Conservation (phyloP, 2,113 vertebrate genomes). For the Sylvia atricapilla region DNA sequence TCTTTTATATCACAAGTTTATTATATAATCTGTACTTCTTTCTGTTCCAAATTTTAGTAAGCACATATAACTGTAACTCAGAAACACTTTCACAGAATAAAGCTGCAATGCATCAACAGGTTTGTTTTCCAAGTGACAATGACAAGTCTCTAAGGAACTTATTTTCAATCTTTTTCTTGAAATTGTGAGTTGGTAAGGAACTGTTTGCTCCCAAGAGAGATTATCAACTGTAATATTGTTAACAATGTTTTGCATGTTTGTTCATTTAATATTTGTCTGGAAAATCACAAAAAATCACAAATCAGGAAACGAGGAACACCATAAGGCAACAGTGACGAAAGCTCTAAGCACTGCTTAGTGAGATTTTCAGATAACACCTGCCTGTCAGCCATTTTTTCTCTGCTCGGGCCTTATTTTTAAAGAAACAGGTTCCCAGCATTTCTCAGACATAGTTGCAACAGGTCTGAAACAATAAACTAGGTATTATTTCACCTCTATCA, state of each 20-base stretch:
- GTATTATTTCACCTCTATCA: not conserved
- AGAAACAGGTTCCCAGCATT: not conserved
- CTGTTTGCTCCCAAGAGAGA: not conserved
- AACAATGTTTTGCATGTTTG: not conserved
- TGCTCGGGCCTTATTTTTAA: not conserved
- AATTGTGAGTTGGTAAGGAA: slow-evolving; percentile 13
- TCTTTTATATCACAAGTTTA: not conserved
- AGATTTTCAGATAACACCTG: not conserved
- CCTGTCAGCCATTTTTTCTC: not conserved
- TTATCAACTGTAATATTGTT: not conserved
- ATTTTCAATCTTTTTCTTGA: slow-evolving; percentile 51
- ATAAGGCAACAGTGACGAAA: not conserved
- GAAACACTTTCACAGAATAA: slow-evolving; percentile 23
- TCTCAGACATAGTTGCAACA: not conserved
- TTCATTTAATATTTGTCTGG: not conserved
- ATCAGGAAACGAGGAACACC: not conserved
- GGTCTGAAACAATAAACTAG: not conserved
- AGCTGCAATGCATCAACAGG: slow-evolving; percentile 47
- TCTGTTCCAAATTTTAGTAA: not conserved
- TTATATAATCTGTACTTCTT: not conserved
- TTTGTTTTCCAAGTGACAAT: slow-evolving; percentile 56
- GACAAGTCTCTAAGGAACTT: slow-evolving; percentile 38
- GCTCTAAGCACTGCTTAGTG: not conserved
- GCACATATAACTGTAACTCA: not conserved
- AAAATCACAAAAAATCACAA: not conserved